These are phyloP conservation scores for Argyrosomus regius DNA, from an alignment of 2,797 vertebrate species.

Conservation along the genomic window DNA sequence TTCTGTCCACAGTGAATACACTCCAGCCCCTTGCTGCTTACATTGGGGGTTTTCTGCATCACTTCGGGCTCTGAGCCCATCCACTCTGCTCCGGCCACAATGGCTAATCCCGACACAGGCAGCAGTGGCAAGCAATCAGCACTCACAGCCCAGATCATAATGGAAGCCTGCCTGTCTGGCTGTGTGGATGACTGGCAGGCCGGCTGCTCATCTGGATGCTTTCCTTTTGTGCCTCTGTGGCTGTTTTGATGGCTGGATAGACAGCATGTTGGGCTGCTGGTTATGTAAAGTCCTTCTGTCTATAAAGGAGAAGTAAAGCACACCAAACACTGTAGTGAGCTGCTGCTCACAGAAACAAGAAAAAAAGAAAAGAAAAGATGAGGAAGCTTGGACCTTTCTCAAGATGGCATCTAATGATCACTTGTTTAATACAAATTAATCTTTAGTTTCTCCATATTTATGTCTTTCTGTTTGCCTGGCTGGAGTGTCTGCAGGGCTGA, in stretches of 20 bases:
- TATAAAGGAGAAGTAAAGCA: constrained; percentile 13
- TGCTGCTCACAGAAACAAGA: background rate
- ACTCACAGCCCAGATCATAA: constrained; percentile 62
- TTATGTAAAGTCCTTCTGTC: constrained; percentile 45
- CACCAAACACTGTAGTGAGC: constrained; percentile 6
- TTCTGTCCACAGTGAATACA: constrained; percentile 59
- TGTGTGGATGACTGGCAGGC: constrained; percentile 60
- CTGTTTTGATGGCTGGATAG: constrained; percentile 50
- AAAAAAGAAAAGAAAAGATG: background rate
- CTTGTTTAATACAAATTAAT: constrained; percentile 6
- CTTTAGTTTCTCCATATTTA: background rate
- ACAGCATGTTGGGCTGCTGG: constrained; percentile 22
- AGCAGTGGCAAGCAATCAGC: constrained; percentile 66
- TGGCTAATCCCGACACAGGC: constrained; percentile 72
- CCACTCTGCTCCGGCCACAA: constrained; percentile 68
- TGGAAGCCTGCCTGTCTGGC: constrained; percentile 66
- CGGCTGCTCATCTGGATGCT: constrained; percentile 49
- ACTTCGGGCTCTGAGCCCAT: constrained; percentile 62
- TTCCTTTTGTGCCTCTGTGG: constrained; percentile 48
- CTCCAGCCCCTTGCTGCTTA: constrained; percentile 59
- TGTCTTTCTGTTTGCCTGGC: constrained; percentile 22
- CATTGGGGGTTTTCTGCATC: constrained; percentile 60
- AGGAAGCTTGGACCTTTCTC: background rate
- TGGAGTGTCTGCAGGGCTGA: constrained; percentile 8
- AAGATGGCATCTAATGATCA: background rate